Evolutionary conservation across 2,113 vertebrate genomes (phyloP), one percentile per base, ranked within the genome.

Genomic region (Hipposideros armiger): DNA sequence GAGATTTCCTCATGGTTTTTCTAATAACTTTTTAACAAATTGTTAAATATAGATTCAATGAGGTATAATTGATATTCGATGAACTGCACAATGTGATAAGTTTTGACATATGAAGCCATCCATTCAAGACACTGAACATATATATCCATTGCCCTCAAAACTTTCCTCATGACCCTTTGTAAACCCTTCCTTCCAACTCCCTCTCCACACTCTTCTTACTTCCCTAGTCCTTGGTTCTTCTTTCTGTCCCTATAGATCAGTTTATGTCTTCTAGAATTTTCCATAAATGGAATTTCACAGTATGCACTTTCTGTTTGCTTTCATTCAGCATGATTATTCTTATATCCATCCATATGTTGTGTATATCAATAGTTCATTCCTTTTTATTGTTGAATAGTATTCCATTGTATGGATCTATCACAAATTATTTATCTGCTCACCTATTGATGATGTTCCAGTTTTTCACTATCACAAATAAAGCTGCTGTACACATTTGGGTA

Each of bases 1-100:
- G n/a, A 93, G 62, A 19, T 14, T 92, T 94, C 58, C n/a, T 36
- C 16, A 47, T 88, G 77, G 30, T 36, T 94, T 47, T 83, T 83
- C 60, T 47, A 42, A 26, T 13, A 70, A 92, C 11, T 67, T 88
- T 83, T 66, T 6, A 56, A 32, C 7, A 54, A 47, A 40, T 11
- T 47, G 62, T 80, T 3, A 30, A 78, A 95, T 91, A 85, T 88
- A 76, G 14, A 45, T 90, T 73, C 56, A 80, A 0, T 77, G 66
- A 92, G 14, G 4, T 84, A 42, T 87, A 56, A 82, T 70, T 78
- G 30, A 85, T 62, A 85, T 32, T 50, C 13, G 47, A 1, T 52
- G 45, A 91, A 45, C 26, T 50, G 15, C 13, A 54, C 5, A 64
- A 50, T 50, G 47, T 50, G 47, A 50, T 50, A 50, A 20, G 42